These are phyloP conservation scores for Drosophila borealis DNA, from an alignment of 2,888 invertebrate genomes.

Conservation along the genomic window DNA sequence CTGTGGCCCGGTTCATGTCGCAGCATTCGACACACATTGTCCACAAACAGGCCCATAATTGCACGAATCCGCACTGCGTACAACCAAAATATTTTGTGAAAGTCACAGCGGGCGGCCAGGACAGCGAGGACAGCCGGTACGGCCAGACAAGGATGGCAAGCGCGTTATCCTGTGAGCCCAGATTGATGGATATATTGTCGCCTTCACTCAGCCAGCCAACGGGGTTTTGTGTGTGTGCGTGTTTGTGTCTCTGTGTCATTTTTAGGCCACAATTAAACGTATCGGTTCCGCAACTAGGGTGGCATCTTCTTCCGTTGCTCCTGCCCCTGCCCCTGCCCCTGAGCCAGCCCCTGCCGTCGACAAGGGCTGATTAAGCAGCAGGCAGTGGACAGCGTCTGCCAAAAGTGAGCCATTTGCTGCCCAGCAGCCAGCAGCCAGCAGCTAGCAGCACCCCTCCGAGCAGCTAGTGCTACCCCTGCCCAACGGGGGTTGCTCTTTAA, in stretches of 20 bases:
- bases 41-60: slow-evolving; percentile 68
- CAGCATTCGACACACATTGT: slow-evolving; percentile 72
- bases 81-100: slow-evolving; percentile 85
- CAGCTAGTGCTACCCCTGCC: slow-evolving; percentile 31
- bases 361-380: slow-evolving; percentile 57
- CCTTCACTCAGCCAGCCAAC: slow-evolving; percentile 45
- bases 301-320: slow-evolving; percentile 56
- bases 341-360: slow-evolving; percentile 9
- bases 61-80: slow-evolving; percentile 80
- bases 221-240: slow-evolving; percentile 33
- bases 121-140: slow-evolving; percentile 3
- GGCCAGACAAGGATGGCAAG: slow-evolving; percentile 31
- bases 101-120: slow-evolving; percentile 78
- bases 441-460: slow-evolving; percentile 39
- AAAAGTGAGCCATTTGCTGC: slow-evolving; percentile 80
- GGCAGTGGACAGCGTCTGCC: slow-evolving; percentile 69
- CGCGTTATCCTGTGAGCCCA: slow-evolving; percentile 53
- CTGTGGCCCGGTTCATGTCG: slow-evolving; percentile 47
- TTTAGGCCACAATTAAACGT: slow-evolving; percentile 82
- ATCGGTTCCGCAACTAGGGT: slow-evolving; percentile 84
- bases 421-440: slow-evolving; percentile 26
- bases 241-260: slow-evolving; percentile 57
- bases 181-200: slow-evolving; percentile 75
- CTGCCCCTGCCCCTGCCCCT: slow-evolving; percentile 25
- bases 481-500: slow-evolving; percentile 34